phyloP scores from a whole-genome alignment of 2,888 invertebrate genomes.

The Heliconius ismenius region DNA sequence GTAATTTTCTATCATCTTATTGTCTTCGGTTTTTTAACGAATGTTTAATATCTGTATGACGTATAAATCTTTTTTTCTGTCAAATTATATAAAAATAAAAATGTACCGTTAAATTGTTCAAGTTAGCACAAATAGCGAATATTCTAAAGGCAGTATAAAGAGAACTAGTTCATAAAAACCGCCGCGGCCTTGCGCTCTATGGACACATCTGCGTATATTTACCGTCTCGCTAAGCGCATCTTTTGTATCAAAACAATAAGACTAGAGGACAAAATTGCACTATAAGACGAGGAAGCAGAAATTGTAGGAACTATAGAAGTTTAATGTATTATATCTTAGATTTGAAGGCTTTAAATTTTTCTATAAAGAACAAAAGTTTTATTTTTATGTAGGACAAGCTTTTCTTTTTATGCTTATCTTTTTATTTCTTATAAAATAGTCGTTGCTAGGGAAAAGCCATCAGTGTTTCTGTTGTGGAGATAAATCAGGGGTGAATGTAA shows the following conservation, averaged over 20 bases:
- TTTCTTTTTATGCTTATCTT: neutral
- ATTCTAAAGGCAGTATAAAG: conserved; percentile 26
- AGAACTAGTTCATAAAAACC: conserved; percentile 35
- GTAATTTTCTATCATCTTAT: neutral
- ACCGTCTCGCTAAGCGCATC: conserved; percentile 40
- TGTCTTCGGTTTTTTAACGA: neutral
- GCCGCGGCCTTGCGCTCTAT: conserved; percentile 35
- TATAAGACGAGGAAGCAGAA: conserved; percentile 28
- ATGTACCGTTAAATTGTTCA: neutral
- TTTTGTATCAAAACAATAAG: conserved; percentile 41
- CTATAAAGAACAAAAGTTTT: neutral
- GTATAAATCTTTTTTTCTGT: neutral
- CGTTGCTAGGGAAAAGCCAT: neutral
- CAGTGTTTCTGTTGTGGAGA: neutral
- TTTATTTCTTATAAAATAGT: neutral
- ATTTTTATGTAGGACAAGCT: neutral
- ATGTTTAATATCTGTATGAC: neutral
- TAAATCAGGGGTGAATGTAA: conserved; percentile 30
- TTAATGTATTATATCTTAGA: conserved; percentile 13
- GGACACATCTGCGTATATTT: conserved; percentile 36
- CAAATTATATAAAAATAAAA: neutral
- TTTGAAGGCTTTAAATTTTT: neutral
- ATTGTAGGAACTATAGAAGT: conserved; percentile 24
- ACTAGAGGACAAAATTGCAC: conserved; percentile 32
- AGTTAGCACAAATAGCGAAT: neutral